These are phyloP conservation scores for Calameuta filiformis DNA, from an alignment of 2,888 invertebrate species.

Conservation along the genomic window DNA sequence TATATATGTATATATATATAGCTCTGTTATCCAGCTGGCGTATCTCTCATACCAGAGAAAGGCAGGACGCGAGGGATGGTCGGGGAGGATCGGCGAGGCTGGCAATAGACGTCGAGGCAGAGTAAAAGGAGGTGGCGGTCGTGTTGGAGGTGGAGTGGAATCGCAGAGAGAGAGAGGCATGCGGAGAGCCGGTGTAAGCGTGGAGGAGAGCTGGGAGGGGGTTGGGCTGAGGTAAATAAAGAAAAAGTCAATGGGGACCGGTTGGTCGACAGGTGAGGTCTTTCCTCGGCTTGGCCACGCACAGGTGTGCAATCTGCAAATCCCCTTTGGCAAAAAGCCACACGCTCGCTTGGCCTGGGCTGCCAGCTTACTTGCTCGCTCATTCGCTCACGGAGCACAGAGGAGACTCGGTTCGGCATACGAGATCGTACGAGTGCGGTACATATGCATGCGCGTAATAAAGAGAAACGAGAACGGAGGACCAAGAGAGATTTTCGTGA, in stretches of 20 bases:
- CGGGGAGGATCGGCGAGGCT: too few species aligned
- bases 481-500: too few species aligned
- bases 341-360: constrained; percentile 27
- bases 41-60: constrained; percentile 33
- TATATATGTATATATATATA: neutral
- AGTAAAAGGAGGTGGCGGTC: constrained; percentile 32
- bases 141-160: constrained; percentile 13
- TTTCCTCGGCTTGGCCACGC: constrained; percentile 55
- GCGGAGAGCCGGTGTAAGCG: constrained; percentile 22
- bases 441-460: too few species aligned
- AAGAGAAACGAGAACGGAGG: too few species aligned
- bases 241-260: constrained; percentile 64
- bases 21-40: constrained; percentile 38
- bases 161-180: constrained; percentile 15
- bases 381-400: neutral
- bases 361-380: neutral
- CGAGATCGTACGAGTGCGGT: too few species aligned
- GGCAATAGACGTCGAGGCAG: constrained; percentile 1
- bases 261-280: constrained; percentile 64
- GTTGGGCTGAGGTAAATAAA: constrained; percentile 46
- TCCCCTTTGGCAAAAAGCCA: constrained; percentile 54
- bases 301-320: constrained; percentile 64
- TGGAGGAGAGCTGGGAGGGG: constrained; percentile 24
- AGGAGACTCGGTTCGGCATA: too few species aligned
- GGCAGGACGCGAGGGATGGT: constrained; percentile 17